Percentiles rank a stretch among this genome's conserved stretches.
Conservation (phyloP, 2,888 invertebrate genomes). For the Baronia brevicornis region DNA sequence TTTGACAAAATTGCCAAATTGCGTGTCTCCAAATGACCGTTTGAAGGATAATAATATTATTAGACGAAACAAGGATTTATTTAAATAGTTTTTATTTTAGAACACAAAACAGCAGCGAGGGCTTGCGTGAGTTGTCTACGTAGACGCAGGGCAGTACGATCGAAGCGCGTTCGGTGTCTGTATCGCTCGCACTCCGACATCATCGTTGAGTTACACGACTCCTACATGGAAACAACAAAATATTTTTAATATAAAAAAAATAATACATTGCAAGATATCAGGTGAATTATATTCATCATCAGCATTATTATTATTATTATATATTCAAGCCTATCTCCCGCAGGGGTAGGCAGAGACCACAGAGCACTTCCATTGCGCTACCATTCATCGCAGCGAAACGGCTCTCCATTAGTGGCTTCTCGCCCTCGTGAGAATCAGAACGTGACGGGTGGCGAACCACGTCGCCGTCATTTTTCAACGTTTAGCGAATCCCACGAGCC, state of each 20-base stretch:
- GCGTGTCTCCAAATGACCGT: neutral
- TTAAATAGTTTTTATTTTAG: constrained; percentile 42
- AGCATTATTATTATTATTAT: too few relatives aligned
- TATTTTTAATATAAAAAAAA: neutral
- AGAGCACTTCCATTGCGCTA: too few relatives aligned
- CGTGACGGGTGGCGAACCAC: too few relatives aligned
- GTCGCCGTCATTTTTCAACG: too few relatives aligned
- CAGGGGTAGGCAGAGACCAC: too few relatives aligned
- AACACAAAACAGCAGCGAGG: constrained; percentile 40
- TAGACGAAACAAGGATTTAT: constrained; percentile 18
- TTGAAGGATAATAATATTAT: neutral
- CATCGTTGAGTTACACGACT: constrained; percentile 64
- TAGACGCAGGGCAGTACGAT: constrained; percentile 52
- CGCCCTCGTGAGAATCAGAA: too few relatives aligned
- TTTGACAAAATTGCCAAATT: neutral
- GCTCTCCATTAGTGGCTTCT: too few relatives aligned
- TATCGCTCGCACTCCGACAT: constrained; percentile 57
- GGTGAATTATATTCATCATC: too few relatives aligned
- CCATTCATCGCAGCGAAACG: too few relatives aligned
- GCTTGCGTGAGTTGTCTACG: constrained; percentile 38
- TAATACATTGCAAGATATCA: neutral
- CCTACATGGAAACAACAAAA: constrained; percentile 33
- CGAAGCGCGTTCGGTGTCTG: constrained; percentile 43
- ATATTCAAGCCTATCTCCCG: too few relatives aligned
- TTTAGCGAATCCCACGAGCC: too few relatives aligned